Percentiles rank a stretch among this genome's conserved stretches.
These are phyloP conservation scores for Solea senegalensis DNA, from an alignment of 2,113 vertebrate genomes.

Conservation along the genomic window DNA sequence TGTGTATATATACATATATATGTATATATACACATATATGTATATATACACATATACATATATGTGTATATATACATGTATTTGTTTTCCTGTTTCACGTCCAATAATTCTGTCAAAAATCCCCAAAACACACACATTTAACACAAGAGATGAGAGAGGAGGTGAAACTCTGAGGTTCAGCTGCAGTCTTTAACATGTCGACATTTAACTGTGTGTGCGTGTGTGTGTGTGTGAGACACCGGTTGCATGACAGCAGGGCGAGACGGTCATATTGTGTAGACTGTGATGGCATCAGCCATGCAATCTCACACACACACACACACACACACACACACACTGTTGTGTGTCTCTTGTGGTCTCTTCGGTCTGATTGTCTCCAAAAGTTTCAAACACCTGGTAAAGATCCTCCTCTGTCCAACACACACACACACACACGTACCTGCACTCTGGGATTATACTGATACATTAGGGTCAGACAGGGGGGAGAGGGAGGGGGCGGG, in stretches of 20 bases:
- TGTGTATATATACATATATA: too few species aligned
- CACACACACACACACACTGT: conserved; percentile 30
- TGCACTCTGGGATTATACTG: conserved; percentile 34
- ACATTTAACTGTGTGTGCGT: too few species aligned
- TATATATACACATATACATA: too few species aligned
- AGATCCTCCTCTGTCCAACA: conserved; percentile 13
- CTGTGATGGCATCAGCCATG: background rate
- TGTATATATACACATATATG: too few species aligned
- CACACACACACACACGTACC: conserved; percentile 22
- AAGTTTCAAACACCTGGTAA: conserved; percentile 52
- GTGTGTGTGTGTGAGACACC: background rate
- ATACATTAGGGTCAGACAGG: conserved; percentile 5
- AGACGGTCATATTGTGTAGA: background rate
- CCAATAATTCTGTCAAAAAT: too few species aligned
- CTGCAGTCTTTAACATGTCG: too few species aligned
- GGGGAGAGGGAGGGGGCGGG: background rate
- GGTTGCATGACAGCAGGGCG: background rate
- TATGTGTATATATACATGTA: too few species aligned
- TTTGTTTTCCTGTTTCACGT: too few species aligned
- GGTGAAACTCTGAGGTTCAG: too few species aligned
- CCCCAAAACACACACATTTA: too few species aligned
- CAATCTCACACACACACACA: conserved; percentile 21
- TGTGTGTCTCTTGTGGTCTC: conserved; percentile 34
- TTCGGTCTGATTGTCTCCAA: conserved; percentile 53
- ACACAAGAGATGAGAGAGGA: too few species aligned